Evolutionary conservation across 2,113 vertebrate species (phyloP).

Genomic region (Prolemur simus): DNA sequence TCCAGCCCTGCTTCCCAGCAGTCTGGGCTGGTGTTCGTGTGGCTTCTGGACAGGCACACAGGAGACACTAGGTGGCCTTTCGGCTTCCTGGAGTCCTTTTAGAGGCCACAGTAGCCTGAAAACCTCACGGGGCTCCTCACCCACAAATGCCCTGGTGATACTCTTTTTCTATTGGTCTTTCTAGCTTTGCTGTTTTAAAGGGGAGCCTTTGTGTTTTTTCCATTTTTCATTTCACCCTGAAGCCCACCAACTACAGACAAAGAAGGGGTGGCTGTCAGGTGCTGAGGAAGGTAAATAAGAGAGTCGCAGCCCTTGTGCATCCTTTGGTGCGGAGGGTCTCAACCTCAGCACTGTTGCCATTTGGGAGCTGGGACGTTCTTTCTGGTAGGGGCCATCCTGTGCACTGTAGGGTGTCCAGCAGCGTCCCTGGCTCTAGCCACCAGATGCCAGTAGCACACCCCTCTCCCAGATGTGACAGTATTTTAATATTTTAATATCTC

Average conservation of each 20-base stretch:
- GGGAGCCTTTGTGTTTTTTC: background rate
- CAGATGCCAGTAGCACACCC: background rate
- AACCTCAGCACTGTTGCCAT: background rate
- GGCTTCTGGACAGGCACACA: fast-evolving
- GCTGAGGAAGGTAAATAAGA: background rate
- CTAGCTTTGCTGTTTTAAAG: background rate
- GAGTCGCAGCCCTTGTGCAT: background rate
- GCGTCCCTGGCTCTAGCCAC: background rate
- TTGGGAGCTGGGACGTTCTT: background rate
- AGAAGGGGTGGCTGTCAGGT: background rate
- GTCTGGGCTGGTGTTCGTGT: no score
- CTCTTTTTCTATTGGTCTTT: background rate
- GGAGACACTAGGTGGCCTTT: no score
- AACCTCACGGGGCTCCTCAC: background rate
- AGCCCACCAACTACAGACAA: background rate
- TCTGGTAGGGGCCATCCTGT: fast-evolving
- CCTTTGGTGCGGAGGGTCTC: background rate
- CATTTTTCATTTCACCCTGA: background rate
- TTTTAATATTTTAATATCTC: no score
- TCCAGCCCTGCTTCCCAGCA: background rate
- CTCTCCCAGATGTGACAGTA: background rate
- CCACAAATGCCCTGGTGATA: no score
- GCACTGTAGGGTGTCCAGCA: no score
- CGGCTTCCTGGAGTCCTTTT: no score
- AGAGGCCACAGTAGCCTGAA: background rate